phyloP scores from a whole-genome alignment of 2,888 invertebrate genomes.

The Micoletzkya japonica region DNA sequence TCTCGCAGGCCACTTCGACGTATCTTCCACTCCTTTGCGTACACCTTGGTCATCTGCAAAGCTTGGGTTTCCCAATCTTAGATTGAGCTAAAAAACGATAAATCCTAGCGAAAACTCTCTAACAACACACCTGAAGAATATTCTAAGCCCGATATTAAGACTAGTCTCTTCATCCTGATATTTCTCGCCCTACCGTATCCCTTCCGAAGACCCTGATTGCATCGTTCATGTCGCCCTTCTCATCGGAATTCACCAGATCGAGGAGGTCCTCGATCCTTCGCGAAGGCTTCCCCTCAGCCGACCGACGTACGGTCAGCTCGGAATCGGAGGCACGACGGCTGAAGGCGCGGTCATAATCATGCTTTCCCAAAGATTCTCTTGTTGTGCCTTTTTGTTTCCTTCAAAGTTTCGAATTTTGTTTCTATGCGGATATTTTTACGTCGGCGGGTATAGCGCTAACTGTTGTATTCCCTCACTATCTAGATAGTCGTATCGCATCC shows the following conservation, averaged over 20 bases:
- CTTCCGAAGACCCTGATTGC: slow-evolving; percentile 28
- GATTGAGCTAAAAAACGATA: too few species aligned
- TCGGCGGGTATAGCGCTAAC: too few species aligned
- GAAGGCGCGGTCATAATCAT: too few species aligned
- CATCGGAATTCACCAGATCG: slow-evolving; percentile 17
- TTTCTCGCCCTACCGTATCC: slow-evolving; percentile 23
- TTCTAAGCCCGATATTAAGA: too few species aligned
- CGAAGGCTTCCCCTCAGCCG: background rate
- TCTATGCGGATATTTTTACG: too few species aligned
- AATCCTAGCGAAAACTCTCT: too few species aligned
- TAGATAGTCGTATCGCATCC: too few species aligned
- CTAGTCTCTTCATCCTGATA: background rate
- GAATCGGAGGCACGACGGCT: slow-evolving; percentile 29
- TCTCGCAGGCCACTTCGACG: slow-evolving; percentile 32
- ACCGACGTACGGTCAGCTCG: slow-evolving; percentile 3
- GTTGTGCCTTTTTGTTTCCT: background rate
- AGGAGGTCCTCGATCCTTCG: slow-evolving; percentile 6
- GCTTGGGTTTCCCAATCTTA: too few species aligned
- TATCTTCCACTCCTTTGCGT: slow-evolving; percentile 30
- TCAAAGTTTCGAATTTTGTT: too few species aligned
- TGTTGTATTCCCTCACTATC: too few species aligned
- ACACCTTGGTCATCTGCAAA: slow-evolving; percentile 32
- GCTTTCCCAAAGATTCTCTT: too few species aligned
- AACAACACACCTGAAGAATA: too few species aligned
- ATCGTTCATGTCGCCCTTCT: slow-evolving; percentile 12